These are phyloP conservation scores for Catharus bicknelli DNA, from an alignment of 2,113 vertebrate genomes.

Conservation along the genomic window DNA sequence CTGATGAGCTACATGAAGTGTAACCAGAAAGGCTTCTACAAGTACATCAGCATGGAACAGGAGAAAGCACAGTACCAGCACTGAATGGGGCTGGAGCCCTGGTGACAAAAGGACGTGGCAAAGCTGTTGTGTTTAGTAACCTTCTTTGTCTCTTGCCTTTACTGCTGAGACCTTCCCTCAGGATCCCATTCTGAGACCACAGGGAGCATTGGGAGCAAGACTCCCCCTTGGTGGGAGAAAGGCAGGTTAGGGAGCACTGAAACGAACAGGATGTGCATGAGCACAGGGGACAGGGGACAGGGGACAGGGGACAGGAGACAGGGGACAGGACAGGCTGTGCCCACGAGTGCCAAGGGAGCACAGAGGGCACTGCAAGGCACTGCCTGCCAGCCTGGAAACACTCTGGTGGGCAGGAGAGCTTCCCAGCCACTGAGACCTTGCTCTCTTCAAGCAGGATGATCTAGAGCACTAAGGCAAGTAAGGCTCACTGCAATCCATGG, in stretches of 20 bases:
- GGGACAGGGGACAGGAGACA: too few relatives aligned
- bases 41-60: neutral
- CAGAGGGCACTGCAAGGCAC: neutral
- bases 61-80: neutral
- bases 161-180: neutral
- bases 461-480: neutral
- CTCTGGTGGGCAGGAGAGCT: neutral
- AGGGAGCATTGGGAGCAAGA: neutral
- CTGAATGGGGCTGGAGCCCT: neutral
- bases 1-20: neutral
- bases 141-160: neutral
- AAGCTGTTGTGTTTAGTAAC: neutral
- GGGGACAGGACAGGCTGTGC: neutral
- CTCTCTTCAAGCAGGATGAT: neutral
- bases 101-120: neutral
- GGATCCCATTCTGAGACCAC: neutral
- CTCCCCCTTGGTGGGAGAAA: neutral
- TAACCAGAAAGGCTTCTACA: neutral
- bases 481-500: neutral
- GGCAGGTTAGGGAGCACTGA: neutral
- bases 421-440: neutral
- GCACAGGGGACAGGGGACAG: neutral
- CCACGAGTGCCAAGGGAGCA: neutral
- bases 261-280: accelerated
- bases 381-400: neutral